These are phyloP conservation scores for Dusona sp. DNA, from an alignment of 2,888 invertebrate genomes.

Conservation along the genomic window DNA sequence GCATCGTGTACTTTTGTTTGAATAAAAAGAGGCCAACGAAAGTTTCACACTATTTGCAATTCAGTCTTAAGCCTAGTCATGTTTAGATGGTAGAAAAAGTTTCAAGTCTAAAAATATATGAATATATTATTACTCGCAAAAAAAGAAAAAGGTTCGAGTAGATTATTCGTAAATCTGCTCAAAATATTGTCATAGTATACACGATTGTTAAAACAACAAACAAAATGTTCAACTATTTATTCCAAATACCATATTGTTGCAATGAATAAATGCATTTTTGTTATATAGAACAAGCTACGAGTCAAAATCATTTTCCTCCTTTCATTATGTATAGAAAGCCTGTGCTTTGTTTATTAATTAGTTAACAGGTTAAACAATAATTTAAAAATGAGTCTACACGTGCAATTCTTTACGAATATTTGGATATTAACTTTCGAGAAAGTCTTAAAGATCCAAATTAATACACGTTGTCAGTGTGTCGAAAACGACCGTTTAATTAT, in stretches of 20 bases:
- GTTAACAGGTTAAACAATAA: too few relatives aligned
- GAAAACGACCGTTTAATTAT: too few relatives aligned
- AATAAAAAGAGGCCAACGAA: conserved; percentile 21
- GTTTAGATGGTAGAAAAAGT: conserved; percentile 63
- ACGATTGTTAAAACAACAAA: conserved; percentile 58
- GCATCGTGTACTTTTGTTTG: conserved; percentile 45
- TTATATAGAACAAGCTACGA: conserved; percentile 54
- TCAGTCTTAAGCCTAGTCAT: conserved; percentile 72
- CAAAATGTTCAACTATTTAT: conserved; percentile 51
- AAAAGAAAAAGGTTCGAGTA: conserved; percentile 26
- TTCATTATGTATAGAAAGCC: too few relatives aligned
- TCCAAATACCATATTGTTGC: conserved; percentile 61
- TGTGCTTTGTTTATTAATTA: too few relatives aligned
- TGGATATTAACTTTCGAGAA: too few relatives aligned
- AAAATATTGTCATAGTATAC: conserved; percentile 56
- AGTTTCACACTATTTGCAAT: conserved; percentile 60
- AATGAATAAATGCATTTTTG: conserved; percentile 66
- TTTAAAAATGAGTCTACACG: too few relatives aligned
- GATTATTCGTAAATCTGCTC: conserved; percentile 46
- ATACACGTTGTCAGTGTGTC: too few relatives aligned
- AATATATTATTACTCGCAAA: conserved; percentile 49
- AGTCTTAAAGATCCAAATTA: too few relatives aligned
- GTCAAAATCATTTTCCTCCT: neutral
- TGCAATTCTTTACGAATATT: too few relatives aligned
- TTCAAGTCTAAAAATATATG: conserved; percentile 60